phyloP scores from a whole-genome alignment of 2,113 vertebrate genomes.

The Spermophilus dauricus region DNA sequence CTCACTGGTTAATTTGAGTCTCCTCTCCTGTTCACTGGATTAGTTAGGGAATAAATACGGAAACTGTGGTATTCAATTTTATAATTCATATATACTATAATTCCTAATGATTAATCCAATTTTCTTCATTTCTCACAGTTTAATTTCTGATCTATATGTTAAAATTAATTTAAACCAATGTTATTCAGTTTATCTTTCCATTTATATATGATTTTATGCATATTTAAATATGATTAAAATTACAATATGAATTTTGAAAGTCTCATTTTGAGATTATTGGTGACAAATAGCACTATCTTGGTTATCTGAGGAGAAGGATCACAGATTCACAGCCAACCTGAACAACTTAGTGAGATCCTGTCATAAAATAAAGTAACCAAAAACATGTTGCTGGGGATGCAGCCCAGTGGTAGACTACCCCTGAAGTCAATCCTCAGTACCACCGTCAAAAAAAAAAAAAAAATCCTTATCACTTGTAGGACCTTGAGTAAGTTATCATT shows the following conservation, averaged over 20 bases:
- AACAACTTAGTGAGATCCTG: neutral
- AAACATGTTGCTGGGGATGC: neutral
- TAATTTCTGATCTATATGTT: neutral
- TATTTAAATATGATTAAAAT: constrained; percentile 28
- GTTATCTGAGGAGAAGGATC: neutral
- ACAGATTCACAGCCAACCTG: neutral
- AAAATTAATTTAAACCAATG: constrained; percentile 12
- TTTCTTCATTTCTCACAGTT: constrained; percentile 37
- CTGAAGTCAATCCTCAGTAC: too few relatives aligned
- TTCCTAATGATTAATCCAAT: neutral
- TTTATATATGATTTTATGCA: neutral
- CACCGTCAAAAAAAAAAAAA: too few relatives aligned
- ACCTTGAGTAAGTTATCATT: neutral
- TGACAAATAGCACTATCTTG: neutral
- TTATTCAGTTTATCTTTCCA: neutral
- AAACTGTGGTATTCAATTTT: neutral
- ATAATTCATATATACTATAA: neutral
- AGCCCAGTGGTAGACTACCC: neutral
- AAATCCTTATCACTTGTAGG: neutral
- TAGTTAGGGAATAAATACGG: neutral
- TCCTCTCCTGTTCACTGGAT: neutral
- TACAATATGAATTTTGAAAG: neutral
- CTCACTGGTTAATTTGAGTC: constrained; percentile 12
- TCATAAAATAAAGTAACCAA: neutral
- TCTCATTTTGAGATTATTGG: constrained; percentile 17